Evolutionary conservation across 2,113 vertebrate genomes (phyloP), one percentile per base, ranked within the genome.

Genomic region (Archilochus colubris): DNA sequence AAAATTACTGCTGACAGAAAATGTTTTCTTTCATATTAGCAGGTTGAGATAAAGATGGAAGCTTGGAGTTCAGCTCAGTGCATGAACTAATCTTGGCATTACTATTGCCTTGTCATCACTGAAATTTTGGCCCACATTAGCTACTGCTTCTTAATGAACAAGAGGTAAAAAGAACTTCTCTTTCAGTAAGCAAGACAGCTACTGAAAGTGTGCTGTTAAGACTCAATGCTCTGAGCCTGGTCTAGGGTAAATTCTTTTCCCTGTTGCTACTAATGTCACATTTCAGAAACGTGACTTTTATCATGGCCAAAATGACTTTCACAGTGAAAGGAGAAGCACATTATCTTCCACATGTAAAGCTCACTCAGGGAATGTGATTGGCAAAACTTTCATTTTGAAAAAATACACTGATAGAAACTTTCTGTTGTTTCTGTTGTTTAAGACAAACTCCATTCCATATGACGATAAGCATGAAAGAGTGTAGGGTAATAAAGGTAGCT

Each of bases 271-370:
- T 69, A 44, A 64, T 11, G n/a, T 16, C 27, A 86, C 14, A 38
- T 40, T 94, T 62, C 17, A 70, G 44, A 91, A 84, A 81, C 3
- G 15, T 28, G 54, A 44, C 36, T 9, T 85, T 86, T 85, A 28
- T 72, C 22, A 68, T 48, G 38, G 58, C 22, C 27, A 79, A 84
- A 9, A 23, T 74, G 63, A 89, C 28, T 87, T 89, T 61, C 38
- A 79, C 36, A 55, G 64, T 9, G 19, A 74, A 72, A 72, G 20
- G 33, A 73, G 62, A 77, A 43, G 36, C 21, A 8, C 24, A 57
- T 89, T 94, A 73, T 70, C 82, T 94, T 95, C 72, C 93, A 86
- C 24, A 43, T 69, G 44, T 73, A 80, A 76, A 91, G 36, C 20
- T 84, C 63, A 75, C 38, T 88, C 31, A 31, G 51, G 28, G 28